These are phyloP conservation scores for Saccostrea echinata DNA, from an alignment of 1,140 invertebrate genomes.

Conservation along the genomic window DNA sequence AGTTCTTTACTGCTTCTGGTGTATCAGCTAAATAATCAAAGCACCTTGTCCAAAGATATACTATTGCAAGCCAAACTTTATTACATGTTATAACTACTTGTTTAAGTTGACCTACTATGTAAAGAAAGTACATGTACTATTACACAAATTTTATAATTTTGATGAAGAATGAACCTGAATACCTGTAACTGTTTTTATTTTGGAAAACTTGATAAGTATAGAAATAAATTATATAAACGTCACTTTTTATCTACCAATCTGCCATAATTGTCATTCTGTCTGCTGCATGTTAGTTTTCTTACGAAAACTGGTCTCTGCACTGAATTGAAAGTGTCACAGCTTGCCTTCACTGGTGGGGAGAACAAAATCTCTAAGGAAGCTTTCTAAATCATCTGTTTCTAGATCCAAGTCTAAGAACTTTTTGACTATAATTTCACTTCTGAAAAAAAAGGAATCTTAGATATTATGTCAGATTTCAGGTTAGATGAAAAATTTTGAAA, in stretches of 20 bases:
- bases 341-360: constrained; percentile 49
- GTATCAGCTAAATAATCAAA: no score
- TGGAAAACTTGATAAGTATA: neutral
- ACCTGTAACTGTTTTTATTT: neutral
- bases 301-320: neutral
- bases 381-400: constrained; percentile 68
- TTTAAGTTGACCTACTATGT: neutral
- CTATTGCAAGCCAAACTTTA: no score
- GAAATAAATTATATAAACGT: neutral
- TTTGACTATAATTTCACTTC: constrained; percentile 69
- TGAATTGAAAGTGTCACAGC: neutral
- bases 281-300: neutral
- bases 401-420: constrained; percentile 73
- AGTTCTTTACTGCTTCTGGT: no score
- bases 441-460: constrained; percentile 59
- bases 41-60: no score
- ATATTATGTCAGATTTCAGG: no score
- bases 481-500: no score
- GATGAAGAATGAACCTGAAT: neutral
- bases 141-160: no score
- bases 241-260: neutral
- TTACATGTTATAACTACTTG: neutral
- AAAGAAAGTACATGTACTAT: no score
- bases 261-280: neutral
- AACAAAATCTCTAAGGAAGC: constrained; percentile 72